Evolutionary conservation across 2,888 invertebrate species (phyloP).

Genomic region (Philonicus albiceps): DNA sequence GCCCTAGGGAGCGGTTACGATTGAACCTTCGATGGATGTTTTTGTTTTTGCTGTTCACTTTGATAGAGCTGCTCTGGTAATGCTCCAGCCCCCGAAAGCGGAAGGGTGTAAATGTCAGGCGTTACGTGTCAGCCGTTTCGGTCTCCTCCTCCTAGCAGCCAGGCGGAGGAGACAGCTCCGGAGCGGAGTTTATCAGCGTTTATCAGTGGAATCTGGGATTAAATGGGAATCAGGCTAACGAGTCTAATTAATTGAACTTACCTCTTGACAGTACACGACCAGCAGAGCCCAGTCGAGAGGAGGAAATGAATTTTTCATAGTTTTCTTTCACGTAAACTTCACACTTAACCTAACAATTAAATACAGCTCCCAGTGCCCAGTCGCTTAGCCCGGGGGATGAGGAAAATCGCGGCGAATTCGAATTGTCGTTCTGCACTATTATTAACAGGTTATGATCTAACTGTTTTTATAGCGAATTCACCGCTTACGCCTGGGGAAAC

Average conservation of each 20-base stretch:
- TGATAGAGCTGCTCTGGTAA: not conserved
- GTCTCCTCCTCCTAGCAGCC: not conserved
- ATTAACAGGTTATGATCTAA: not conserved
- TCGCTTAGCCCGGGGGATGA: constrained; percentile 1
- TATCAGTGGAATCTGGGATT: not conserved
- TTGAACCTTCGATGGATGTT: not conserved
- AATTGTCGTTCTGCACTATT: not conserved
- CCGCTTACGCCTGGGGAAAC: not conserved
- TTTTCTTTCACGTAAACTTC: constrained; percentile 41
- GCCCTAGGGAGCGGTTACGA: not conserved
- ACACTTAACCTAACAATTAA: constrained; percentile 9
- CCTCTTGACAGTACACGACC: constrained; percentile 61
- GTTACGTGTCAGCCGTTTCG: not conserved
- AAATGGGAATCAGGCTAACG: not conserved
- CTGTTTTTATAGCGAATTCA: not conserved
- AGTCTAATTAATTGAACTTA: constrained; percentile 52
- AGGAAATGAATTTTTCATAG: constrained; percentile 54
- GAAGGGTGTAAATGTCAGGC: not conserved
- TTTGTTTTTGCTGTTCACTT: not conserved
- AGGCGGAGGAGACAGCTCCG: not conserved
- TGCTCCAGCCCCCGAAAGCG: not conserved
- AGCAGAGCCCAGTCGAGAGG: constrained; percentile 55
- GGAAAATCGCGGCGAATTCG: not conserved
- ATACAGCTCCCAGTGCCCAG: constrained; percentile 51
- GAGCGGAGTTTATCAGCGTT: not conserved